phyloP scores from a whole-genome alignment of 2,797 vertebrate genomes.

The Mus minutoides region DNA sequence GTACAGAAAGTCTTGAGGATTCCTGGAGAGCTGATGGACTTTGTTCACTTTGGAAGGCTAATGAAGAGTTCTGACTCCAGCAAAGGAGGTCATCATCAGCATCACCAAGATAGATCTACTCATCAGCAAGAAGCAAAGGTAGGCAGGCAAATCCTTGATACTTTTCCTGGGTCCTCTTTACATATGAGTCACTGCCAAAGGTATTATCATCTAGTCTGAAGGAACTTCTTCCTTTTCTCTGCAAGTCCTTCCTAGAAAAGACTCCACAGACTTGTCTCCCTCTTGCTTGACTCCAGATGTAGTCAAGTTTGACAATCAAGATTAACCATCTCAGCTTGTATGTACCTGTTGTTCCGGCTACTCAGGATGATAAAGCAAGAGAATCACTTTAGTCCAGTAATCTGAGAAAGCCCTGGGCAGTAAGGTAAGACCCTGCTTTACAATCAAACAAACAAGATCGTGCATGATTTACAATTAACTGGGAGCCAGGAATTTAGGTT shows the following conservation, averaged over 20 bases:
- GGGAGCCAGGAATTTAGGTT: background rate
- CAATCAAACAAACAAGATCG: background rate
- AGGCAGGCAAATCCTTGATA: background rate
- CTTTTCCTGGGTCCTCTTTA: background rate
- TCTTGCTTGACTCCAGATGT: background rate
- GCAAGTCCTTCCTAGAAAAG: background rate
- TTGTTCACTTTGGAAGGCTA: background rate
- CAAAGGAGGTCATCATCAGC: background rate
- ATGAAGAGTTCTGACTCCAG: background rate
- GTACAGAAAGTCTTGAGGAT: background rate
- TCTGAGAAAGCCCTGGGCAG: background rate
- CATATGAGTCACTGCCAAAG: background rate
- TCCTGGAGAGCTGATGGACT: background rate
- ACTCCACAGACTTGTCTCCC: background rate
- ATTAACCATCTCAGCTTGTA: background rate
- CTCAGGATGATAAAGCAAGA: background rate
- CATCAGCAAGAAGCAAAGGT: background rate
- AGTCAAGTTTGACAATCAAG: background rate
- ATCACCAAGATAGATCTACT: background rate
- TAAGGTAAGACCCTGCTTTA: background rate
- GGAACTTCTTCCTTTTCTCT: background rate
- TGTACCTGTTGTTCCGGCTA: background rate
- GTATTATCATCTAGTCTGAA: background rate
- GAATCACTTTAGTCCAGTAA: background rate
- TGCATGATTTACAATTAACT: background rate